These are phyloP conservation scores for Holothuria scabra DNA, from an alignment of 53 echinoderm and acorn worm species.

Conservation along the genomic window DNA sequence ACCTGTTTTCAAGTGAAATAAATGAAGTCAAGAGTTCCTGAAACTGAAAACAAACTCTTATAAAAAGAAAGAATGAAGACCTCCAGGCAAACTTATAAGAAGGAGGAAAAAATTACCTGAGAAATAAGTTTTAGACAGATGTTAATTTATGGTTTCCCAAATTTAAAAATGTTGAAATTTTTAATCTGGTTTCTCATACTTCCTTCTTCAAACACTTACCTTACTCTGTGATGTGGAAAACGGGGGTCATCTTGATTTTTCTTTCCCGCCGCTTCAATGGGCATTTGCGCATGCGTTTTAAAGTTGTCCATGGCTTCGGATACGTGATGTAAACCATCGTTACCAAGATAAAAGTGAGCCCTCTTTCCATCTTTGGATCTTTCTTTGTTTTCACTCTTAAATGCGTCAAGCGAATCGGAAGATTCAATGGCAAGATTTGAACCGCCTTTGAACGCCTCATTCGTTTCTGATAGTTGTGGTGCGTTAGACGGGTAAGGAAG, in stretches of 20 bases:
- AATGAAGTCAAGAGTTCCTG: too few relatives aligned
- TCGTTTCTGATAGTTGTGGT: conserved; percentile 76
- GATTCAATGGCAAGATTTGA: conserved; percentile 56
- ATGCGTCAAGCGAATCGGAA: conserved; percentile 42
- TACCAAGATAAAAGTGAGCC: conserved; percentile 87
- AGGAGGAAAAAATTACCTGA: too few relatives aligned
- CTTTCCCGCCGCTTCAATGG: conserved; percentile 73
- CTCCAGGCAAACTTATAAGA: too few relatives aligned
- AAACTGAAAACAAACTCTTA: too few relatives aligned
- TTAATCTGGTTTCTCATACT: too few relatives aligned
- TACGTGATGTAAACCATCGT: conserved; percentile 57
- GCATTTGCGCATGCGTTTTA: conserved; percentile 21
- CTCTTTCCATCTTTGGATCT: conserved; percentile 82
- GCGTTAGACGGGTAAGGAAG: conserved; percentile 77
- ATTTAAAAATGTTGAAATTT: too few relatives aligned
- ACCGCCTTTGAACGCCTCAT: conserved; percentile 70
- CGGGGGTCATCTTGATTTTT: conserved; percentile 75
- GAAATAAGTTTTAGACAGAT: too few relatives aligned
- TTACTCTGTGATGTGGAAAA: conserved; percentile 75
- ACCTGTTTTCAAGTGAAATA: too few relatives aligned
- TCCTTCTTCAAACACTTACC: conserved; percentile 48
- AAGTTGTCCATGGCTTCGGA: conserved; percentile 79
- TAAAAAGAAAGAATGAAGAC: too few relatives aligned
- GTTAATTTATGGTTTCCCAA: too few relatives aligned
- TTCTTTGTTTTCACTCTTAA: conserved; percentile 71